These are phyloP conservation scores for Linnaemya tessellans DNA, from an alignment of 2,888 invertebrate genomes.

Conservation along the genomic window DNA sequence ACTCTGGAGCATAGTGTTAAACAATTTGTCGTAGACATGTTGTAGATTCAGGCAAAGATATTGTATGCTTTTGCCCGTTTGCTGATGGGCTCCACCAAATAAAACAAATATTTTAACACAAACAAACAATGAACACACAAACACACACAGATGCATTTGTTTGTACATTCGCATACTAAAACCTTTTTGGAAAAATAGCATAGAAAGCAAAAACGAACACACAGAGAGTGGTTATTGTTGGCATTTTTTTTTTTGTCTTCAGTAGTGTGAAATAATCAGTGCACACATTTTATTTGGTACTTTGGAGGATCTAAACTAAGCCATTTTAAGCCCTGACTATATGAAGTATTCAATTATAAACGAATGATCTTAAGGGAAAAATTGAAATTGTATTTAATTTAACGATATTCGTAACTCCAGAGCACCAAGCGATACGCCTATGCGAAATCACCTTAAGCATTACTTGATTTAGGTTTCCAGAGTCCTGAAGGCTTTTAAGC, in stretches of 20 bases:
- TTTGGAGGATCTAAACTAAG: too few species aligned
- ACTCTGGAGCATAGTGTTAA: slow-evolving; percentile 65
- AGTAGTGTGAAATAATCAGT: background rate
- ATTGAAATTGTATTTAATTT: too few species aligned
- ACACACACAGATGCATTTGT: background rate
- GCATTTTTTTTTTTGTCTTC: slow-evolving; percentile 7
- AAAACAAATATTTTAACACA: slow-evolving; percentile 38
- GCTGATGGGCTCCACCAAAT: slow-evolving; percentile 58
- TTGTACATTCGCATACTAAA: background rate
- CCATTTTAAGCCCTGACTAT: too few species aligned
- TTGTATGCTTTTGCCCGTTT: slow-evolving; percentile 66
- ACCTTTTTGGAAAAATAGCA: slow-evolving; percentile 30
- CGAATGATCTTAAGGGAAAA: too few species aligned
- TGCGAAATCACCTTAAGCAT: too few species aligned
- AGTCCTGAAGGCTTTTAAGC: too few species aligned
- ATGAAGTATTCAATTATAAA: too few species aligned
- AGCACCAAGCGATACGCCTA: too few species aligned
- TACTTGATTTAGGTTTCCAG: too few species aligned
- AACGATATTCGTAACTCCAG: too few species aligned
- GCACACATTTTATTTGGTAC: too few species aligned
- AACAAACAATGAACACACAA: slow-evolving; percentile 22
- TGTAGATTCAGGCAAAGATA: slow-evolving; percentile 72
- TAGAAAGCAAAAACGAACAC: slow-evolving; percentile 41
- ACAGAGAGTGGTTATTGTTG: slow-evolving; percentile 46
- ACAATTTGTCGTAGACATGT: slow-evolving; percentile 73